Evolutionary conservation across 1,140 invertebrate species (phyloP).

Genomic region (Dufourea novaeangliae): DNA sequence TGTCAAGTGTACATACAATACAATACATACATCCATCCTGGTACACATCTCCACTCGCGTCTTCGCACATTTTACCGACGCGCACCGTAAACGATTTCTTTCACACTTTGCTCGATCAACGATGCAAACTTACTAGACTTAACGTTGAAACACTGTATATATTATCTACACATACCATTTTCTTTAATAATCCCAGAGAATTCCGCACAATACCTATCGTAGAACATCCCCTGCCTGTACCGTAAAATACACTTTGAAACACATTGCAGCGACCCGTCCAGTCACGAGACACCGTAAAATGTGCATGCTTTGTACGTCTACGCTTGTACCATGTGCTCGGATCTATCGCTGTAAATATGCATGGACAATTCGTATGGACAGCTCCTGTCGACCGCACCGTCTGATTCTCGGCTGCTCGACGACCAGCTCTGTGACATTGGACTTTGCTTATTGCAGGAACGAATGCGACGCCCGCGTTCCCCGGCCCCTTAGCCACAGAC

Average conservation of each 20-base stretch:
- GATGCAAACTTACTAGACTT: no score
- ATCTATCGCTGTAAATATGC: slow-evolving; percentile 73
- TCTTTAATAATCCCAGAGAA: neutral
- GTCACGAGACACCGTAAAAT: slow-evolving; percentile 29
- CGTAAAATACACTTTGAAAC: neutral
- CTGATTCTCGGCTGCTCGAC: neutral
- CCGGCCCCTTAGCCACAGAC: slow-evolving; percentile 70
- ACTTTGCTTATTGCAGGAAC: slow-evolving; percentile 80
- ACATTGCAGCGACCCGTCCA: neutral
- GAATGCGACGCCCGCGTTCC: slow-evolving; percentile 71
- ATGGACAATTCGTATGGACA: slow-evolving; percentile 64
- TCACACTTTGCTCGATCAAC: no score
- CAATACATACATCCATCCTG: neutral
- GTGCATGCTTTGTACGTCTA: slow-evolving; percentile 64
- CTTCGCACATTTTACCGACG: neutral
- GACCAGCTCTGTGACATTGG: slow-evolving; percentile 71
- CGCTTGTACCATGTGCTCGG: slow-evolving; percentile 65
- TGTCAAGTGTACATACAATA: slow-evolving; percentile 17
- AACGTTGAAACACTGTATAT: slow-evolving; percentile 22
- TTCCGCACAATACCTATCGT: neutral
- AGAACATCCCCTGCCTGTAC: neutral
- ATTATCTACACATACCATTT: neutral
- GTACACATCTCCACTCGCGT: neutral
- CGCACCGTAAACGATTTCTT: no score
- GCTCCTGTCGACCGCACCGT: neutral